Conservation (phyloP, 2,113 vertebrate genomes). For the Tichodroma muraria region DNA sequence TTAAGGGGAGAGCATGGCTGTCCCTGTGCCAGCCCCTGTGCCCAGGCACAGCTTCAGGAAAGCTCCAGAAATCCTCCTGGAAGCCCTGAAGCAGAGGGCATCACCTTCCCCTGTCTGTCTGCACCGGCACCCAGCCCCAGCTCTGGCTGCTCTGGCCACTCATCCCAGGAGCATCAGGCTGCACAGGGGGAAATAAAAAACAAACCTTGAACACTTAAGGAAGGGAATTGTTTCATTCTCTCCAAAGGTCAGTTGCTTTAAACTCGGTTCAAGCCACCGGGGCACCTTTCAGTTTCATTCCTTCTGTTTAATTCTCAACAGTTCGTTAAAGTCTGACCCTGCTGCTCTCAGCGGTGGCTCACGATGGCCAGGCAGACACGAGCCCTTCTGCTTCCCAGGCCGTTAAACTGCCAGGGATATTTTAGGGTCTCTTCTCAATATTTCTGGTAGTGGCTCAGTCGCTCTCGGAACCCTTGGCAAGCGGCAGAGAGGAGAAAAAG, state of each 20-base stretch:
- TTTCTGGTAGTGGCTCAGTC: conserved; percentile 42
- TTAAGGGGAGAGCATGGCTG: not conserved
- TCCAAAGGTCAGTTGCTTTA: conserved; percentile 55
- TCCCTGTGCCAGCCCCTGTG: not conserved
- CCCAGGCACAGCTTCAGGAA: not conserved
- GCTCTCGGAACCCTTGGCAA: conserved; percentile 4
- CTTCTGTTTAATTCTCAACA: conserved; percentile 61
- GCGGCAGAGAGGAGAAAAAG: not conserved
- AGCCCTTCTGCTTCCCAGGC: conserved; percentile 40
- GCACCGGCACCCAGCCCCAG: not conserved
- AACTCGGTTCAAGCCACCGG: not conserved
- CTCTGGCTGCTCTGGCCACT: not conserved
- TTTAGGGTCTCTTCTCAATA: conserved; percentile 39
- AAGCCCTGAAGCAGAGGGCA: not conserved
- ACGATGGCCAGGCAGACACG: conserved; percentile 20
- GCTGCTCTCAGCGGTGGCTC: not conserved
- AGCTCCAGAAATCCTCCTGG: not conserved
- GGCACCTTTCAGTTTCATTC: conserved; percentile 31
- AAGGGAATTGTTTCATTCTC: not conserved
- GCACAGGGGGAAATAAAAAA: not conserved
- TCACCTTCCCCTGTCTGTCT: fast-evolving
- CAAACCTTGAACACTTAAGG: not conserved
- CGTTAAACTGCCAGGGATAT: conserved; percentile 53
- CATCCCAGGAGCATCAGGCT: not conserved
- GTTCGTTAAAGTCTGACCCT: conserved; percentile 73